phyloP scores from a whole-genome alignment of 2,113 vertebrate genomes.

The Illadopsis cleaveri region DNA sequence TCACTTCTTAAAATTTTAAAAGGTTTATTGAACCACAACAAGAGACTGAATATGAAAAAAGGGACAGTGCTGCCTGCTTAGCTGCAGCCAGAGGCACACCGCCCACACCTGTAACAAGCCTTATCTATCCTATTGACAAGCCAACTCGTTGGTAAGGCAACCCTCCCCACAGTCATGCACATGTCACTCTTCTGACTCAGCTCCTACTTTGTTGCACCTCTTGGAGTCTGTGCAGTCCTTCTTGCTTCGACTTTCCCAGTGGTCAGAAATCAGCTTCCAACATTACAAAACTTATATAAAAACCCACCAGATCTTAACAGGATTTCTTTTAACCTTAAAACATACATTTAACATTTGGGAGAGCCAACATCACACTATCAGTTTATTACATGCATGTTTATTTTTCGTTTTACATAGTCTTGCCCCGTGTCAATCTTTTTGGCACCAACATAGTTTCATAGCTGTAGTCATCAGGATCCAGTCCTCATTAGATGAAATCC shows the following conservation, averaged over 20 bases:
- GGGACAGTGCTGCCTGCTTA: background rate
- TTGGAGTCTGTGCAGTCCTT: background rate
- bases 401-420: background rate
- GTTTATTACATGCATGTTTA: background rate
- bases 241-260: background rate
- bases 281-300: background rate
- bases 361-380: background rate
- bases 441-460: accelerated
- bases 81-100: background rate
- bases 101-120: background rate
- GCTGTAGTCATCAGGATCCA: background rate
- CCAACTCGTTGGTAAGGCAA: background rate
- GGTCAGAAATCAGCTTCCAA: background rate
- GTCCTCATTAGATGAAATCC: background rate
- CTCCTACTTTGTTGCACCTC: background rate
- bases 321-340: background rate
- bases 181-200: background rate
- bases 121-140: background rate
- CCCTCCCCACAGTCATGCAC: background rate
- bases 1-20: background rate
- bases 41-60: background rate
- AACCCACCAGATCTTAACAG: background rate
- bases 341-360: background rate
- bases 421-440: background rate
- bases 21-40: background rate